A percentile compares a stretch with the other conserved stretches of the same genome.
These are phyloP conservation scores for Eulemur albifrons DNA, from an alignment of 2,797 vertebrate species.

Conservation along the genomic window DNA sequence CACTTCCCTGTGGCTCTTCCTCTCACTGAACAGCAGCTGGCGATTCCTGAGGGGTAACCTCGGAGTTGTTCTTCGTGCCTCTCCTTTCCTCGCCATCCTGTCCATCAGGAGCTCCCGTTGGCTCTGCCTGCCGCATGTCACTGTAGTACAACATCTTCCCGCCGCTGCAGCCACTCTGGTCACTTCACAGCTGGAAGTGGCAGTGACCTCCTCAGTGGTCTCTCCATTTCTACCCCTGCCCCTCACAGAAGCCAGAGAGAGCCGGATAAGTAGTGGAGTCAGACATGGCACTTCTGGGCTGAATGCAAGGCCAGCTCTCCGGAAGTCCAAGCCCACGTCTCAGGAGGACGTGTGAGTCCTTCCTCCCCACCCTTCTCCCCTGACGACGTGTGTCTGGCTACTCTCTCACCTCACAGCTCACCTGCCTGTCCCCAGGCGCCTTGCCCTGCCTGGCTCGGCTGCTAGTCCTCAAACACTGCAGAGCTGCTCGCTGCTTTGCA, in stretches of 20 bases:
- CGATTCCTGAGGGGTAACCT: background rate
- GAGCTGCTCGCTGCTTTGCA: background rate
- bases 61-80: background rate
- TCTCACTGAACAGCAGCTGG: background rate
- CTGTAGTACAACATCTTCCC: background rate
- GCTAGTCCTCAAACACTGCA: background rate
- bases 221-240: background rate
- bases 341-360: background rate
- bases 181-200: background rate
- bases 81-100: background rate
- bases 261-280: background rate
- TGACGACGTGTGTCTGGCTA: accelerated
- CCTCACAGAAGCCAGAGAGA: background rate
- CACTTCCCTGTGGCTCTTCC: background rate
- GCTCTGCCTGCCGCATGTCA: background rate
- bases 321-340: background rate
- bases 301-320: background rate
- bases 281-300: accelerated
- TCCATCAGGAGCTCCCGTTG: background rate
- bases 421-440: background rate
- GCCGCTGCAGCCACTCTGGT: too few species aligned
- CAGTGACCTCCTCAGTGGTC: too few species aligned
- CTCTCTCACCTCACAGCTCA: background rate
- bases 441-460: background rate
- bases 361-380: too few species aligned